These are phyloP conservation scores for Polyommatus iphigenia DNA, from an alignment of 2,888 invertebrate species.

Conservation along the genomic window DNA sequence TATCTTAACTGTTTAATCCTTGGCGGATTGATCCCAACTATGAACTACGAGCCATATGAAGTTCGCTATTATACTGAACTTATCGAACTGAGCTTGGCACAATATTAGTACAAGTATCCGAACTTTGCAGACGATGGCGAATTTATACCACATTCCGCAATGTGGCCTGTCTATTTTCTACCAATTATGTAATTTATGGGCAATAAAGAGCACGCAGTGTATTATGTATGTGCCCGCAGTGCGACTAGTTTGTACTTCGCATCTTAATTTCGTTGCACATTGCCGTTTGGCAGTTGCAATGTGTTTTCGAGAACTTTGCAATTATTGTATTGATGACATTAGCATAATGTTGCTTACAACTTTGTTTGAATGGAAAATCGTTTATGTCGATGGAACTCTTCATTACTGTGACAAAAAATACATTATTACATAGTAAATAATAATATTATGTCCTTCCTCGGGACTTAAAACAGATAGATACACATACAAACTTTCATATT, in stretches of 20 bases:
- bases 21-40: conserved; percentile 6
- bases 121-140: conserved; percentile 61
- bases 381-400: too few species aligned
- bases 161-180: conserved; percentile 42
- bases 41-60: conserved; percentile 15
- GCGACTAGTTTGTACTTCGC: background rate
- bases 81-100: conserved; percentile 44
- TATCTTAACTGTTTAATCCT: conserved; percentile 3
- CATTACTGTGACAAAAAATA: background rate
- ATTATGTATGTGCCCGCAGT: conserved; percentile 26
- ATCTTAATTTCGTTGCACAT: background rate
- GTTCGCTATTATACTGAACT: conserved; percentile 10
- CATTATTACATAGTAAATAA: too few species aligned
- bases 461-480: too few species aligned
- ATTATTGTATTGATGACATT: background rate
- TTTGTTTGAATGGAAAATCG: too few species aligned
- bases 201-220: conserved; percentile 36
- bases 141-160: conserved; percentile 45
- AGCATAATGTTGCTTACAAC: background rate
- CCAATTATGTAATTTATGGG: conserved; percentile 44
- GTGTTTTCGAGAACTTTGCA: background rate
- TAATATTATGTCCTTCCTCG: too few species aligned
- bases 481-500: too few species aligned
- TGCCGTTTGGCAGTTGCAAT: background rate
- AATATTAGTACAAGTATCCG: conserved; percentile 48